Conservation (phyloP, 2,888 invertebrate species). For the Nemoura dubitans region DNA sequence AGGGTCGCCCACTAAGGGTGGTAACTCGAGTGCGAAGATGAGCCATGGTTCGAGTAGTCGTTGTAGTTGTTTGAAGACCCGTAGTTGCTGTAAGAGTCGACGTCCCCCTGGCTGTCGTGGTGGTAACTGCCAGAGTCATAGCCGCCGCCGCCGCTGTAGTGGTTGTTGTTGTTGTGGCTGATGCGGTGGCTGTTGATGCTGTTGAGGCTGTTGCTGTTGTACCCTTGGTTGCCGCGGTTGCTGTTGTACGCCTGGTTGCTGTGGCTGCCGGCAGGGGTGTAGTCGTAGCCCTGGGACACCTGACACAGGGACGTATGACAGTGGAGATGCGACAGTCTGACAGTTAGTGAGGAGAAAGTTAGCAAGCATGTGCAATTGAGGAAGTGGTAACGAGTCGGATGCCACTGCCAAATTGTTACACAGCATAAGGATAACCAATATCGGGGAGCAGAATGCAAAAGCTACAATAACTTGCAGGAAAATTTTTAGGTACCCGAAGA, state of each 20-base stretch:
- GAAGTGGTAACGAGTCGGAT: no score
- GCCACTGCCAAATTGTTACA: no score
- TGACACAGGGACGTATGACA: not conserved
- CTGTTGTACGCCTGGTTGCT: slow-evolving; percentile 48
- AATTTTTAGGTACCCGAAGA: no score
- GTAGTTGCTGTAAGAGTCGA: slow-evolving; percentile 15
- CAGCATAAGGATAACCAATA: no score
- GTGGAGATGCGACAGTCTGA: no score
- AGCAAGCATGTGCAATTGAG: no score
- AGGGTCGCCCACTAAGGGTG: not conserved
- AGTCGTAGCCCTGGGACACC: not conserved
- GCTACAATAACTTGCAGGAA: no score
- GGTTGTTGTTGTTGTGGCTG: slow-evolving; percentile 24
- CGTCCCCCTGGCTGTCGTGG: not conserved
- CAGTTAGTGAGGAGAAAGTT: no score
- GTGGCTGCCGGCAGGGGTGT: not conserved
- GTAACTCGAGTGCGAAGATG: not conserved
- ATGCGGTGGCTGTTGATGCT: not conserved
- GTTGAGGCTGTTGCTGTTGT: not conserved
- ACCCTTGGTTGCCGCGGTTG: slow-evolving; percentile 54
- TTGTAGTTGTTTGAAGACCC: not conserved
- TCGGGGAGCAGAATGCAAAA: no score
- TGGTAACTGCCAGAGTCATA: not conserved
- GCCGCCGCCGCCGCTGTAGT: not conserved
- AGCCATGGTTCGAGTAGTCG: not conserved